A percentile compares a stretch with the other conserved stretches of the same genome.
Conservation (phyloP, 2,797 vertebrate species). For the Bovichtus variegatus region DNA sequence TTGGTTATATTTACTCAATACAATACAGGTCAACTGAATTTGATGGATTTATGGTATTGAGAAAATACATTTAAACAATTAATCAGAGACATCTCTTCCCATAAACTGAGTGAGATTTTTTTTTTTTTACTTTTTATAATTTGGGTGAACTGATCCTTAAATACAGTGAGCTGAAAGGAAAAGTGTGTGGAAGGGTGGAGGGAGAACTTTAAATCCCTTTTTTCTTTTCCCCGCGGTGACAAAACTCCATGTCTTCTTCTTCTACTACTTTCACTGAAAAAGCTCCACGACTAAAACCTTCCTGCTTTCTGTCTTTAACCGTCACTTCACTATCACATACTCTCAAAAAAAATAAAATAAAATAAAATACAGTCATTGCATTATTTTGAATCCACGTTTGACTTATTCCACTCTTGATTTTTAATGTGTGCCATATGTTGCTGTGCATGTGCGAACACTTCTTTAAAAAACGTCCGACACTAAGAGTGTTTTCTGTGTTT, state of each 20-base stretch:
- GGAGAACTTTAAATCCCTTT: background rate
- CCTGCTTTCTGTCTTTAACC: background rate
- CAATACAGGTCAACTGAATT: background rate
- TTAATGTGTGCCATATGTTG: background rate
- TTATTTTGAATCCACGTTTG: background rate
- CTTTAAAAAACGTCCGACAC: background rate
- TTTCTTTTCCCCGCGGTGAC: background rate
- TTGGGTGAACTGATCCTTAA: constrained; percentile 32
- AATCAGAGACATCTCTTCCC: background rate
- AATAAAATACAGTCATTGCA: background rate
- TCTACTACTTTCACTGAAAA: background rate
- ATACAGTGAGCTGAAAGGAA: background rate
- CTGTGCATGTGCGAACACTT: background rate
- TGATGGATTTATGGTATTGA: background rate
- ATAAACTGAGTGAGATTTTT: background rate
- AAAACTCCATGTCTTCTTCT: background rate
- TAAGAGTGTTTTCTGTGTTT: constrained; percentile 16
- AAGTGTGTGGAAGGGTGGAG: background rate
- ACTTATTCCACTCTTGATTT: background rate
- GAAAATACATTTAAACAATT: background rate
- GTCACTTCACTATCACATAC: background rate
- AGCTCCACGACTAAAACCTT: background rate
- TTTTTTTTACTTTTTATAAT: background rate
- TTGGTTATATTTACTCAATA: background rate
- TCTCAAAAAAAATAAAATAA: background rate